Base-by-base conservation (phyloP, 2,113 vertebrate species). In the Carassius carassius region DNA sequence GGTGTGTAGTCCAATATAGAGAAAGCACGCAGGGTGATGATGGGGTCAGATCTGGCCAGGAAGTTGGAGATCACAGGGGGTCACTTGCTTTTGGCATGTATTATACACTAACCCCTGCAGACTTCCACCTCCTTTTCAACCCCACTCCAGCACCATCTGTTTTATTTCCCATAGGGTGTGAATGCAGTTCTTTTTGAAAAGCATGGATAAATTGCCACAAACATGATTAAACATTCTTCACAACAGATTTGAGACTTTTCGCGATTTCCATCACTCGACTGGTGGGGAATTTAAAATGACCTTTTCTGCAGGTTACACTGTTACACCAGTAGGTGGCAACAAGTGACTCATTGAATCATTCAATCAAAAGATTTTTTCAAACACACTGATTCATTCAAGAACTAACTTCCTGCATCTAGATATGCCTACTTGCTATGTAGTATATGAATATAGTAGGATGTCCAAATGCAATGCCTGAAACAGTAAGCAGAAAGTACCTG, bases 51-150 rank as follows among this genome's bases (percentile, higher is more conserved):
- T 89, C 87, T 90, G 89, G 88, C 89, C 90, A 93, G 92, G 93
- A 93, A 93, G 92, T 83, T 12, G 49, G 84, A 56, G 91, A 90
- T 93, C 91, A 89, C 85, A 72, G 72, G 84, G 83, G 92, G 92
- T 92, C 90, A 92, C 89, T 88, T 91, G 90, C 90, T 90, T 90
- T 81, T 89, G 90, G 89, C 90, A 86, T 80, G 62, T 81, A 87
- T 92, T 92, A 85, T 92, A 92, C 92, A 92, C 87, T 94, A 90
- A 93, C 92, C 89, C 35, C 60, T 44, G 47, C 65, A 84, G 83
- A 35, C 47, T 19, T 35, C 72, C 25, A 76, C 11, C 60, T 37
- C 49, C 7, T 47, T 65, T 17, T 51, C 1, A 16, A 75, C 82
- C 81, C 86, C 73, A 82, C 80, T 90, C 86, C 82, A 78, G 25